phyloP scores from a whole-genome alignment of 2,888 invertebrate genomes.

The Sycophila texana region DNA sequence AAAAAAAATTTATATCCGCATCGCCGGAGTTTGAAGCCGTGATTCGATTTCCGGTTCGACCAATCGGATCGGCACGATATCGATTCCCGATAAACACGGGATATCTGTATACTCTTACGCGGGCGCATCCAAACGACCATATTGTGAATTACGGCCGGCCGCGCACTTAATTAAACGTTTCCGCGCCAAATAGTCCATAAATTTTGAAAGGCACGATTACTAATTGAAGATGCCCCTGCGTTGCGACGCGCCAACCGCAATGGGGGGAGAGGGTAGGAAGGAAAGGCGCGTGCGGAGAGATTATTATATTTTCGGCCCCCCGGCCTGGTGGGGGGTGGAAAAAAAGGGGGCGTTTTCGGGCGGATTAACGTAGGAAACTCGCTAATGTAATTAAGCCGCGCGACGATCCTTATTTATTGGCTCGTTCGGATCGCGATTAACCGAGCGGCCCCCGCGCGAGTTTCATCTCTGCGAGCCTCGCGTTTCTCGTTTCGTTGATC shows the following conservation, averaged over 20 bases:
- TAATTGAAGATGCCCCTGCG: constrained; percentile 49
- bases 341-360: not conserved
- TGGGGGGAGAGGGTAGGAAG: constrained; percentile 27
- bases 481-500: constrained; percentile 9
- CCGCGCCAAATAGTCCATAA: constrained; percentile 54
- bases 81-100: constrained; percentile 33
- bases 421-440: not conserved
- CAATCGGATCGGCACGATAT: not conserved
- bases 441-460: not conserved
- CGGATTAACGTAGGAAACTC: constrained; percentile 43
- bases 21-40: not conserved
- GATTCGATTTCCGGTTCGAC: too few species aligned
- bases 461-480: constrained; percentile 7
- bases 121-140: constrained; percentile 39
- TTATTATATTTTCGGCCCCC: constrained; percentile 45
- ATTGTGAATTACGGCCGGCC: constrained; percentile 46
- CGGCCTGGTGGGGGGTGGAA: too few species aligned
- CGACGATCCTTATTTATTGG: constrained; percentile 40
- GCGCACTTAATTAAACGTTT: constrained; percentile 49
- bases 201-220: constrained; percentile 51
- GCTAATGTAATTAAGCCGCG: constrained; percentile 38
- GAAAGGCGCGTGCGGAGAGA: constrained; percentile 30
- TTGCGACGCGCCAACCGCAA: constrained; percentile 36
- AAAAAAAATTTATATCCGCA: not conserved
- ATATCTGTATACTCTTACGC: not conserved